phyloP scores from a whole-genome alignment of 2,113 vertebrate species.

The Python bivittatus region DNA sequence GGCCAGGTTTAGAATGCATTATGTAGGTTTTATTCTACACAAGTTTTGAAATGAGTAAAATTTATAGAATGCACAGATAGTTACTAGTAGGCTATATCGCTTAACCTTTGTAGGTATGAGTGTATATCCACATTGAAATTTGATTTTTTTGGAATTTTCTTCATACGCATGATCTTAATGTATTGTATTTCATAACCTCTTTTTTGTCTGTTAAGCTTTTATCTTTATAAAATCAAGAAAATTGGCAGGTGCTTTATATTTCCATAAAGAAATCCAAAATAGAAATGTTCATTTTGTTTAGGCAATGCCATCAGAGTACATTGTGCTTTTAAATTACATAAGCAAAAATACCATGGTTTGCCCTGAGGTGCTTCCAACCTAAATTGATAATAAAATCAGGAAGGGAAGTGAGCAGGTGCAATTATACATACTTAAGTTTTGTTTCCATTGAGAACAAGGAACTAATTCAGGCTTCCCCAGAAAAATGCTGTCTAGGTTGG shows the following conservation, averaged over 20 bases:
- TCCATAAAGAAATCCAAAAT: background rate
- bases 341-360: background rate
- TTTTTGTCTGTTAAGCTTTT: background rate
- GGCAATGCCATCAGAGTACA: background rate
- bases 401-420: background rate
- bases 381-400: background rate
- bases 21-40: constrained; percentile 7
- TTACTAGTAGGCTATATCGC: background rate
- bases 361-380: background rate
- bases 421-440: background rate
- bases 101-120: background rate
- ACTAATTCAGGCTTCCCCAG: background rate
- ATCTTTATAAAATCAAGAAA: background rate
- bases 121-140: background rate
- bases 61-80: background rate
- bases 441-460: background rate
- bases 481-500: background rate
- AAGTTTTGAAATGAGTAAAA: background rate
- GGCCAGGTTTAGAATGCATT: background rate
- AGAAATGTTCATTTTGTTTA: background rate
- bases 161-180: background rate
- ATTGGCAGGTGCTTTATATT: background rate
- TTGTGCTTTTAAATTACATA: background rate
- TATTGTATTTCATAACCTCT: background rate
- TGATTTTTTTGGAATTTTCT: constrained; percentile 8